These are phyloP conservation scores for Dusona sp. DNA, from an alignment of 2,888 invertebrate genomes.

Conservation along the genomic window DNA sequence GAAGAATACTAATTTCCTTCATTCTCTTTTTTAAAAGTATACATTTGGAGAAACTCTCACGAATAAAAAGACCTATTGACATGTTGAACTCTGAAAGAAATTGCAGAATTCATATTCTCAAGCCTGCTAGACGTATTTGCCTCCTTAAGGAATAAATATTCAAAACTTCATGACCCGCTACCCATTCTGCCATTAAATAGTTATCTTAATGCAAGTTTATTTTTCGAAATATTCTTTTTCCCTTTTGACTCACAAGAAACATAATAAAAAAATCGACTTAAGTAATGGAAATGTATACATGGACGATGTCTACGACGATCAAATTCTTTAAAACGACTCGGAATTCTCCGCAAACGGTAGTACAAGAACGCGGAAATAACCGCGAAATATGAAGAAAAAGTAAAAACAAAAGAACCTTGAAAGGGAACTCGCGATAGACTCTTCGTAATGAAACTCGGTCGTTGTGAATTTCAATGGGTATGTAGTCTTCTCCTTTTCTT, in stretches of 20 bases:
- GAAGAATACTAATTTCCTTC: no score
- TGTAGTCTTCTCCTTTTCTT: neutral
- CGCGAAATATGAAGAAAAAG: neutral
- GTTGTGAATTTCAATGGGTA: neutral
- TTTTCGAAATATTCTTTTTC: neutral
- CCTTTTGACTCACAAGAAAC: neutral
- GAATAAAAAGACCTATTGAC: no score
- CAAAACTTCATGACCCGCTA: no score
- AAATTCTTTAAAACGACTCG: neutral
- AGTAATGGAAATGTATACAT: neutral
- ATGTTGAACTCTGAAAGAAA: no score
- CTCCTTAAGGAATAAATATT: no score
- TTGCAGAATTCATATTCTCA: no score
- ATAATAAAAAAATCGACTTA: neutral
- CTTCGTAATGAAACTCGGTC: conserved; percentile 1
- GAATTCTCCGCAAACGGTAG: neutral
- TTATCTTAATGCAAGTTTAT: no score
- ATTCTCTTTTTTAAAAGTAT: no score
- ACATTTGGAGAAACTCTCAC: no score
- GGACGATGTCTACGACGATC: neutral
- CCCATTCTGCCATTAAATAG: no score
- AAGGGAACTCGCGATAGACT: neutral
- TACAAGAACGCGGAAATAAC: neutral
- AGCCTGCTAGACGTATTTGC: no score
- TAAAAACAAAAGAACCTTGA: neutral